A percentile compares a stretch with the other conserved stretches of the same genome.
Conservation (phyloP, 2,797 vertebrate genomes). For the Sardinella longiceps region DNA sequence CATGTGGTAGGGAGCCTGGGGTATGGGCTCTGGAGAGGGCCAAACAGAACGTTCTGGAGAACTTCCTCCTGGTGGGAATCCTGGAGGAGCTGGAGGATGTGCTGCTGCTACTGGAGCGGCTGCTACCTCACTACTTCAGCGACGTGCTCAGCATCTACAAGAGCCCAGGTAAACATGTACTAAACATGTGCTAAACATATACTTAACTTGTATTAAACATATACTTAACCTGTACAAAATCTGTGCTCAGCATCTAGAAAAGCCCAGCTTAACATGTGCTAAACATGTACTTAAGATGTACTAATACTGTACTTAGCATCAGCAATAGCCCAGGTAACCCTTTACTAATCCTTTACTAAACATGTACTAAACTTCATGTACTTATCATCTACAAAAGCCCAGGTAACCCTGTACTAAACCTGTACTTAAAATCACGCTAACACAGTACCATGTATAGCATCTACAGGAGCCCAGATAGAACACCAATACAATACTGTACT, state of each 20-base stretch:
- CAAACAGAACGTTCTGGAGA: constrained; percentile 94
- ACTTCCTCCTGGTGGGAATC: constrained; percentile 97
- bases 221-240: too few species aligned
- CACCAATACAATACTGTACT: too few species aligned
- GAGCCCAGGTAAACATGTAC: constrained; percentile 83
- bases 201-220: too few species aligned
- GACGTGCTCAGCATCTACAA: constrained; percentile 96
- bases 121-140: constrained; percentile 98
- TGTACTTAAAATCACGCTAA: constrained; percentile 72
- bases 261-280: too few species aligned
- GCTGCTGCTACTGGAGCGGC: constrained; percentile 94
- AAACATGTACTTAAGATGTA: not conserved
- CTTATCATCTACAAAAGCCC: constrained; percentile 94
- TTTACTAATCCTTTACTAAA: not conserved
- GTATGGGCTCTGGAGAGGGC: constrained; percentile 96
- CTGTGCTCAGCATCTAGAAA: constrained; percentile 2
- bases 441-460: too few species aligned
- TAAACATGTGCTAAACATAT: not conserved
- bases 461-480: constrained; percentile 80
- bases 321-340: not conserved
- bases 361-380: constrained; percentile 56
- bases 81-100: constrained; percentile 98
- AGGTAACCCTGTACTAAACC: constrained; percentile 68
- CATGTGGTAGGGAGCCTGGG: constrained; percentile 86
- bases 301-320: too few species aligned